Evolutionary conservation across 2,113 vertebrate genomes (phyloP), one percentile per base, ranked within the genome.

Genomic region (Oreotragus oreotragus): DNA sequence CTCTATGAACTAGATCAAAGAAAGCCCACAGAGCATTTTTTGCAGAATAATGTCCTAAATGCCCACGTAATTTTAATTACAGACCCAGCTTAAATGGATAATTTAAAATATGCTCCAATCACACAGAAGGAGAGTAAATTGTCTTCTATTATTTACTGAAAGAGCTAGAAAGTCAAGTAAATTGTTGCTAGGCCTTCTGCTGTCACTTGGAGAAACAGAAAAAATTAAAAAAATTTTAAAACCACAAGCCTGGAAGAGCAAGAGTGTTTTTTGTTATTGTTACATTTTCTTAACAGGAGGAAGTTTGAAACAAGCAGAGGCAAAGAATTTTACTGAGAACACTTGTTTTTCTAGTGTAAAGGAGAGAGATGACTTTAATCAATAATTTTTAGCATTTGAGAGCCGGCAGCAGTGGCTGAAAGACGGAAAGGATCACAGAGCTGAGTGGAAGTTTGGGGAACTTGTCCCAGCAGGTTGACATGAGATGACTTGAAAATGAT

Each of bases 11-110:
- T 92, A 51, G 36, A 96, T 96, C 85, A 85, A 49, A 95, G 90
- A 92, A 96, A 90, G 49, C 23, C 83, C 70, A 85, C 92, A 93
- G 91, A 96, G 45, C 33, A 76, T 86, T 92, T 97, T 39, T 95
- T 89, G n/a, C 30, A 97, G 94, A 90, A 97, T 95, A 96, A 94
- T 96, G 88, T 94, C 84, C 83, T 96, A 97, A 97, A 92, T 96
- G 55, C 57, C 84, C 90, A 97, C 45, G 57, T 96, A 86, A 98
- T 97, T 97, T 98, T 97, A 97, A 98, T 97, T 98, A 95, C 57
- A 98, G 92, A 88, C 62, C 83, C 95, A 92, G 62, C 45, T 90
- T 93, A 98, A 98, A 92, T 96, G 90, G 84, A 88, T 96, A 96
- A 96, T 96, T 98, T 97, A 96, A 92, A 98, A 94, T 96, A 97